Evolutionary conservation across 2,797 vertebrate genomes (phyloP).

Genomic region (Chloroceryle inda): DNA sequence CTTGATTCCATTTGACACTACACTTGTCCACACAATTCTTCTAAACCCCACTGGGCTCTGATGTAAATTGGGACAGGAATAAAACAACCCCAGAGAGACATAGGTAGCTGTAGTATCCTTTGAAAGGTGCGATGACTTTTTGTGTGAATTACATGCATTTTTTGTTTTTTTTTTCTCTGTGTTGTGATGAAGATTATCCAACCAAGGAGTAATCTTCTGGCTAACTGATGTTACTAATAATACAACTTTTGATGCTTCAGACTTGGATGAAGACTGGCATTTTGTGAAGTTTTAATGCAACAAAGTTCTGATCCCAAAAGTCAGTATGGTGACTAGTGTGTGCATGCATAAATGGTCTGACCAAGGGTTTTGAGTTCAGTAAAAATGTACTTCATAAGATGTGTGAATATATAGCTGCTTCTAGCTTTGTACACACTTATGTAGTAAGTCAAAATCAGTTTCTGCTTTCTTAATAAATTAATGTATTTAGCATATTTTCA

Average conservation of each 20-base stretch:
- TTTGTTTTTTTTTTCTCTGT: background rate
- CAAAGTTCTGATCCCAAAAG: background rate
- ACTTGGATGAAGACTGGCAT: background rate
- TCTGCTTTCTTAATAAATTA: background rate
- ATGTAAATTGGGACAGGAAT: background rate
- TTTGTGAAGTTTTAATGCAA: background rate
- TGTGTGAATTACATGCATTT: background rate
- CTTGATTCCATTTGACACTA: background rate
- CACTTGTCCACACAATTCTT: background rate
- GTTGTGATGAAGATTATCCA: background rate
- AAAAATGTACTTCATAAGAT: background rate
- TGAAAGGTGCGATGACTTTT: background rate
- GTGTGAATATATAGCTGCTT: background rate
- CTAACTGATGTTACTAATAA: background rate
- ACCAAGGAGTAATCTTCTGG: background rate
- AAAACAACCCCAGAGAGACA: background rate
- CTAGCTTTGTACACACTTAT: background rate
- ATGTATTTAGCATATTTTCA: background rate
- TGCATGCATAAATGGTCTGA: background rate
- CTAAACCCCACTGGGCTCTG: background rate
- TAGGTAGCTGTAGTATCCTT: background rate
- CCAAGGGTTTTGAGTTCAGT: background rate
- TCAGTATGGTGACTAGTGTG: background rate
- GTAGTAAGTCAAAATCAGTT: background rate
- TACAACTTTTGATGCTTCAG: background rate